phyloP scores from a whole-genome alignment of 2,888 invertebrate species.

The Sarcophaga rosellei region DNA sequence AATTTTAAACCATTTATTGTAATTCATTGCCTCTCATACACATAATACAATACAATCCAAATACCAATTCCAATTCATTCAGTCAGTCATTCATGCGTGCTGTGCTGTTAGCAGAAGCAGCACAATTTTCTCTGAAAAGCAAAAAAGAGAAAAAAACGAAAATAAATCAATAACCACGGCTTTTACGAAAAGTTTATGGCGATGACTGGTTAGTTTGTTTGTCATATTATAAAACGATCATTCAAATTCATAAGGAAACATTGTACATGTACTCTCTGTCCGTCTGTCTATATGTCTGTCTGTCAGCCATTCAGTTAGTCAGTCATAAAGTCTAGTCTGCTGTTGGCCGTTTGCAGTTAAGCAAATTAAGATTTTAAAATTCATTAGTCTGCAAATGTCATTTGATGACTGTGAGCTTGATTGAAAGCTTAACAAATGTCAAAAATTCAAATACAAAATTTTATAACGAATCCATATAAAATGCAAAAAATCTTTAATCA shows the following conservation, averaged over 20 bases:
- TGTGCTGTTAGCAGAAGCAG: slow-evolving; percentile 5
- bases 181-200: neutral
- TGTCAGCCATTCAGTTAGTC: neutral
- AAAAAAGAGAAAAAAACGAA: neutral
- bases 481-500: slow-evolving; percentile 37
- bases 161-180: neutral
- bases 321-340: slow-evolving; percentile 64
- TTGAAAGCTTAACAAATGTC: slow-evolving; percentile 72
- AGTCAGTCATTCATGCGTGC: slow-evolving; percentile 63
- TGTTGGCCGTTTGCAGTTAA: slow-evolving; percentile 48
- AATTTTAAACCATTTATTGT: slow-evolving; percentile 63
- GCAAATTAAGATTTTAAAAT: slow-evolving; percentile 77
- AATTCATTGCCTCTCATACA: slow-evolving; percentile 52
- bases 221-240: slow-evolving; percentile 68
- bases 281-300: neutral
- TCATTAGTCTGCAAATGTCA: slow-evolving; percentile 80
- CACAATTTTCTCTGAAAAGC: slow-evolving; percentile 12
- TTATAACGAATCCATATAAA: slow-evolving; percentile 4
- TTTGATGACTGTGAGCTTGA: slow-evolving; percentile 72
- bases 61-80: neutral
- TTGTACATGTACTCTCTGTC: slow-evolving; percentile 33
- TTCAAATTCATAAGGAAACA: slow-evolving; percentile 52
- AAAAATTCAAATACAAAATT: slow-evolving; percentile 62
- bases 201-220: slow-evolving; percentile 41
- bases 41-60: too few relatives aligned